Conservation (phyloP, 2,797 vertebrate species). For the Cossypha niveicapilla region DNA sequence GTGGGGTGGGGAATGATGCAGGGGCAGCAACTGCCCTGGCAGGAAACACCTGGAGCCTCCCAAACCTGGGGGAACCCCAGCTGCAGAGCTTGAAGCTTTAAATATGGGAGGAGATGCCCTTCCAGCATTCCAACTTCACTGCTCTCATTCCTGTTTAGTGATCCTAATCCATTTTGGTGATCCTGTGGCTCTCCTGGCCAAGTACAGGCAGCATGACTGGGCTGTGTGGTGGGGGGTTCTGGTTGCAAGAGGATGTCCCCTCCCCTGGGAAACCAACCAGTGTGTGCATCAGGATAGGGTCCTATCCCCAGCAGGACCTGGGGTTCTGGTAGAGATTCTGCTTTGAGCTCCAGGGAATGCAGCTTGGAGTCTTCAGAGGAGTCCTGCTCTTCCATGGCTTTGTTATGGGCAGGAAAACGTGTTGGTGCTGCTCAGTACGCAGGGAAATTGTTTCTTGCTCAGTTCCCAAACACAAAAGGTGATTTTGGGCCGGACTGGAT, state of each 20-base stretch:
- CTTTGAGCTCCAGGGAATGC: background rate
- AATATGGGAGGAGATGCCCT: accelerated
- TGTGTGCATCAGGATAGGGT: background rate
- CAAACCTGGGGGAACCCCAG: accelerated
- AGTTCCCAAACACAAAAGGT: background rate
- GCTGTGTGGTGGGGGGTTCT: background rate
- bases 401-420: accelerated
- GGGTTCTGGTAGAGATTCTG: background rate
- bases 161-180: accelerated
- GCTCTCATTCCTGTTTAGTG: accelerated
- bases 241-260: background rate
- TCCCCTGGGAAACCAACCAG: background rate
- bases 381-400: background rate
- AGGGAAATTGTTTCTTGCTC: background rate
- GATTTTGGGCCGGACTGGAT: background rate
- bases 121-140: accelerated
- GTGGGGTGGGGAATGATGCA: background rate
- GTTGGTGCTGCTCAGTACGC: accelerated
- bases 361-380: too few relatives aligned
- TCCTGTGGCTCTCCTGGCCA: accelerated
- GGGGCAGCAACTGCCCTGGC: background rate
- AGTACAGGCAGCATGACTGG: background rate
- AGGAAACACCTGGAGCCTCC: background rate
- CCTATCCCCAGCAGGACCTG: background rate
- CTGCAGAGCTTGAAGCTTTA: background rate